Evolutionary conservation across 1,140 invertebrate species (phyloP), one percentile per base, ranked within the genome.

Genomic region (Eurosta solidaginis): DNA sequence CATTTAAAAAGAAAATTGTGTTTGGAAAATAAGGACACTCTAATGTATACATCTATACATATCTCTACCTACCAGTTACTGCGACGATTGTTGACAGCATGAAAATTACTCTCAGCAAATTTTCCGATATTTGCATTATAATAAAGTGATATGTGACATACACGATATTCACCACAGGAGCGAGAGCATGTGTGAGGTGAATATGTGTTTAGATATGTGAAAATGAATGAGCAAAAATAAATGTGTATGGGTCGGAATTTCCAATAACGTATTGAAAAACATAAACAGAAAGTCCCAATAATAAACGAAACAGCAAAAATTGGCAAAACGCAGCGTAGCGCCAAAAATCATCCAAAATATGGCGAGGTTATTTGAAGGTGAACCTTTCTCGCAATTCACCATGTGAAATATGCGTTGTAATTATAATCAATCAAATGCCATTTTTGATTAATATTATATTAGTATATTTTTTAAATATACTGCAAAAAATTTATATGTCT

Each of bases 11-110:
- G n/a, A n/a, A n/a, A n/a, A n/a, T n/a, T n/a, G n/a, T n/a, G n/a
- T n/a, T n/a, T n/a, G n/a, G n/a, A n/a, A n/a, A 12, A 47, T 47
- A 54, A 7, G 52, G 9, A 22, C 5, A 20, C 49, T 5, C n/a
- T 7, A 5, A 52, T 52, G 17, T 20, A 68, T 68, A 68, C 3
- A 36, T 36, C 29, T 3, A 17, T 17, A 68, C n/a, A 68, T 33
- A 68, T 33, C 5, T 33, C 10, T 68, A 75, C 49, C 50, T 73
- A 86, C 85, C 83, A 85, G 85, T 86, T 68, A 86, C 85, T 78
- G 80, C 47, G 85, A 86, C 85, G 85, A 86, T 86, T 86, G 85
- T 86, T 86, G 85, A 86, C 78, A 86, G 85, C 85, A 86, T 81
- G 85, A 86, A 86, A 83, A 86, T 85, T 86, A 86, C 84, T 84